Evolutionary conservation across 2,113 vertebrate genomes (phyloP), one percentile per base, ranked within the genome.

Genomic region (Atlantisia rogersi): DNA sequence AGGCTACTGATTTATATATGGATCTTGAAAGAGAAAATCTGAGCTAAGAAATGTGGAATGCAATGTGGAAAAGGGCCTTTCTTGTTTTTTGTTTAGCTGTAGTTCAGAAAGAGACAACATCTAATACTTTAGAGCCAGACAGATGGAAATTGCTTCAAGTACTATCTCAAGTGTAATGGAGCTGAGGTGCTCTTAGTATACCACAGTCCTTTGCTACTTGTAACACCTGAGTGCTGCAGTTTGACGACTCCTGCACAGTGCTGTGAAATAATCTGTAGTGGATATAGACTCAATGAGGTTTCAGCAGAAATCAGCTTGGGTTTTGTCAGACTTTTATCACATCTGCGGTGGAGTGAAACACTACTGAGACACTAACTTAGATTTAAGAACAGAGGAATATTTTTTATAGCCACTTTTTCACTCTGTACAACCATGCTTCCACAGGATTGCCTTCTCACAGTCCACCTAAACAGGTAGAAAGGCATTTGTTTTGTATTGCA

Each of bases 71-170:
- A 96, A 59, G 55, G 74, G 20, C 40, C 52, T 74, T 92, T 67
- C 82, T 82, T 75, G 32, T 21, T 89, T 94, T 93, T 88, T 92
- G 48, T 91, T 95, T 90, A 94, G 67, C 40, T 35, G 22, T 56
- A 67, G 67, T 67, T 95, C 78, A 65, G 71, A 91, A 93, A 65
- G 31, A 59, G 56, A 86, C 46, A 80, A 80, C 82, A 85, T 35
- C 82, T 70, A 93, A 90, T 70, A 44, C 68, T 83, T 96, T 82
- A 94, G 50, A 32, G 26, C 18, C 18, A 42, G 92, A 68, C 85
- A 94, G 71, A 94, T 92, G 88, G 90, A 96, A 94, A 96, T 80
- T 53, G 74, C 78, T 95, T 92, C 52, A 86, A 90, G 76, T 78
- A 60, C 71, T 94, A 83, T 93, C 79, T 81, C n/a, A 90, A 93